Base-by-base conservation (phyloP, 2,888 invertebrate genomes). In the Noctua fimbriata region DNA sequence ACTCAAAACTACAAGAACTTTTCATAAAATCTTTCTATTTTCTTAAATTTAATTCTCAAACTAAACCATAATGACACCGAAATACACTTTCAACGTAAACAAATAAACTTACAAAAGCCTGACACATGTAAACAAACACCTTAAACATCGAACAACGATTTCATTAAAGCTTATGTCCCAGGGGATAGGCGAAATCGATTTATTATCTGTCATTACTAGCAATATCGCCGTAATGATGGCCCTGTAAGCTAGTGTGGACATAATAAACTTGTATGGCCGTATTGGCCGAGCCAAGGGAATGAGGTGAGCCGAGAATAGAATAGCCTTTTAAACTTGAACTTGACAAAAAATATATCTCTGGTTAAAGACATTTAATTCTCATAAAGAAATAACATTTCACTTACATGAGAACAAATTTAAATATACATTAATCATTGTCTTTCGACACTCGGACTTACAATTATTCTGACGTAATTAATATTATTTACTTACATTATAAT, bases 151-250 rank as follows among this genome's bases (percentile, higher is more conserved):
- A 79, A 73, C 41, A 67, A 74, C 69, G 44, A 32, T 82, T 78
- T 73, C 16, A 71, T 83, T 66, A 66, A 76, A 49, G 14, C 58
- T 4, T 7, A 28, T 16, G 49, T 41, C 63, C 63, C 65, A 67
- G 5, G 49, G 44, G 55, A 49, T 21, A 73, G 41, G 70, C 66
- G 60, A 66, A n/a, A 71, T 70, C 73, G 85, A 82, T 79, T 73
- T 94, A 95, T 93, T 92, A 91, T 91, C 90, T 84, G 91, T 93
- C 94, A 94, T 94, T 95, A 86, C 73, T 44, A 88, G 94, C 93
- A 93, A 94, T 95, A 94, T 94, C 92, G 91, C 86, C 90, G 92
- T 94, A 95, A 95, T 95, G 94, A 93, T 90, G 91, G 92, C 92
- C 91, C 88, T 83, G 89, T 89, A 90, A 90, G 91, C 89, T 89